Evolutionary conservation across 2,888 invertebrate genomes (phyloP).

Genomic region (Gastracanthus pulcherrimus): DNA sequence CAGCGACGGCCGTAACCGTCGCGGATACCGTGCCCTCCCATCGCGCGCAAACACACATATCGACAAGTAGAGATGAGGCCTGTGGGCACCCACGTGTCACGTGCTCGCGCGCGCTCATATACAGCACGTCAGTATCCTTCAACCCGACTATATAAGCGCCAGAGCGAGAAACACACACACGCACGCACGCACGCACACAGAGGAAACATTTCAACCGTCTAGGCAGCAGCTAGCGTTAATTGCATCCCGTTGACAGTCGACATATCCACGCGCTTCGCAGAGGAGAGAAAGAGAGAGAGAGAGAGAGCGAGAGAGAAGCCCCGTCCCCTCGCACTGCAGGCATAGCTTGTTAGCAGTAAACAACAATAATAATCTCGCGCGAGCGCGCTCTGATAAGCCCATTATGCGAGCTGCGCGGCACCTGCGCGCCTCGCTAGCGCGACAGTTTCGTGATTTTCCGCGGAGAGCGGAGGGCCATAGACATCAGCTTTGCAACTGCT

Average conservation of each 20-base stretch:
- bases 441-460: conserved; percentile 41
- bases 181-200: background rate
- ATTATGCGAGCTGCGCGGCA: conserved; percentile 59
- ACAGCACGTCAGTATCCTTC: too few relatives aligned
- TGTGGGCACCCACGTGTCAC: too few relatives aligned
- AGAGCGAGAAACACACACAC: background rate
- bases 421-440: too few relatives aligned
- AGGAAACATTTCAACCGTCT: background rate
- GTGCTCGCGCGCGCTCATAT: too few relatives aligned
- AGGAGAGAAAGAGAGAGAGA: too few relatives aligned
- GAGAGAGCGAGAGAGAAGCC: background rate
- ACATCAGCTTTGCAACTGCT: conserved; percentile 46
- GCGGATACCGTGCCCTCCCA: too few relatives aligned
- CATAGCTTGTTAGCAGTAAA: conserved; percentile 71
- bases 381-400: conserved; percentile 71
- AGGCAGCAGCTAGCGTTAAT: conserved; percentile 27
- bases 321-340: conserved; percentile 15
- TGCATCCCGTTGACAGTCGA: conserved; percentile 44
- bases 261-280: background rate
- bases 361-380: conserved; percentile 72
- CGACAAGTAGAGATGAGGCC: background rate
- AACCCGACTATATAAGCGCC: too few relatives aligned
- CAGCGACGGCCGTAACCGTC: too few relatives aligned
- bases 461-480: background rate
- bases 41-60: background rate